Base-by-base conservation (phyloP, 2,113 vertebrate genomes). In the Mellivora capensis region DNA sequence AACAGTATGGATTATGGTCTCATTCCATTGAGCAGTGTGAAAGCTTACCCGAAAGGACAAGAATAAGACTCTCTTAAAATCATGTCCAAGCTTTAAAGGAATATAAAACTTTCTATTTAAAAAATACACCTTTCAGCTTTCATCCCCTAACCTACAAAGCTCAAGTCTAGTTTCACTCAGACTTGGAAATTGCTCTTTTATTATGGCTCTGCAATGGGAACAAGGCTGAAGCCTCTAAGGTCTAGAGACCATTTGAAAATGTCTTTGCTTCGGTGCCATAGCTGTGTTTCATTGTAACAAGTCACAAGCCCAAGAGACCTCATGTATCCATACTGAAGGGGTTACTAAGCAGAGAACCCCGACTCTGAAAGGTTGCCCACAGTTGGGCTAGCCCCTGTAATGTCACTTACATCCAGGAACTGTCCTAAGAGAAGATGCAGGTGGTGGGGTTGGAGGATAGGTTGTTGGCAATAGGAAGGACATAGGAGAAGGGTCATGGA, bases 1-100 rank as follows among this genome's bases (percentile, higher is more conserved):
- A 98, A 96, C 84, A 96, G 61, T 96, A 94, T 96, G 93, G 80
- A 89, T 97, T 96, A 90, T 90, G 82, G 74, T 79, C 83, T 96
- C 54, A 52, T 94, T 97, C 94, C 62, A 1, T 88, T 89, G 92
- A 96, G 74, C 7, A 12, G 71, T 90, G 31, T 90, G 72, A 96
- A 97, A 92, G 92, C 85, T 62, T 52, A 37, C 88, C 93, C 23
- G 37, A 84, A 96, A 94, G 83, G 92, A 96, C 84, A 87, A 49
- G 91, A 91, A 82, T 77, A 81, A 92, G 79, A 76, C 74, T 93
- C 59, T 84, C 71, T 94, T 97, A 96, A 96, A 96, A 88, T 90
- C 84, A 82, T 87, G 96, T 83, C 62, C n/a, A 79, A 54, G 27
- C 96, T 98, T 94, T 96, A 97, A 96, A 95, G 92, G 94, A 86